Evolutionary conservation across 92 coral and sea anemone species (phyloP), one percentile per base, ranked within the genome.

Genomic region (Phenganax subtilis): DNA sequence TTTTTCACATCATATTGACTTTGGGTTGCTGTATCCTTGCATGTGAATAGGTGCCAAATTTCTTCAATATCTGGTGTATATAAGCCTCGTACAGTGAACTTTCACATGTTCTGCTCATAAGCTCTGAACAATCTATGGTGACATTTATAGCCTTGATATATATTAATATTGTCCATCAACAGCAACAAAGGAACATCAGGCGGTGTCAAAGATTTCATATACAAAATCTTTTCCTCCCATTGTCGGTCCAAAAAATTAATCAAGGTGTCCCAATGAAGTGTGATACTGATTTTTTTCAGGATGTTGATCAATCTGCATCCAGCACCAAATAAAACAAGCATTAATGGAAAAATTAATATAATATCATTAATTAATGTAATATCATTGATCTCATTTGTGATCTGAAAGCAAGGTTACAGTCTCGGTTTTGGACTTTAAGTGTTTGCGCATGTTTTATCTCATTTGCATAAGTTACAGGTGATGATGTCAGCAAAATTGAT

Each of bases 321-420:
- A 17, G 82, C 87, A 54, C 87, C 87, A 84, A 51, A 76, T 5
- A 82, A 71, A 57, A 55, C 87, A 74, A 85, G 37, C 57, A 85
- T 63, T 11, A 85, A 15, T 10, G 84, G 29, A 55, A 85, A 78
- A 8, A 85, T 62, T 55, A 85, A 51, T 12, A 78, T 85, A 9
- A 85, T 57, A 52, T 85, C 84, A 78, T 85, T 85, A 20, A 20
- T 20, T 20, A 20, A 20, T 20, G 25, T 20, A 20, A 20, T 20
- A 20, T 20, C 25, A 20, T 20, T 20, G 25, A 20, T 20, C 25
- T 20, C 25, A 20, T 20, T 20, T 20, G 25, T 20, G 25, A 20
- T 20, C 25, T 20, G 25, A 20, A 20, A 20, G 25, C 25, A 20
- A 20, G 25, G 25, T 20, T 20, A 20, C 25, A 0, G 25, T 20